Evolutionary conservation across 2,797 vertebrate genomes (phyloP).

Genomic region (Tokudaia tokunoshimensis): DNA sequence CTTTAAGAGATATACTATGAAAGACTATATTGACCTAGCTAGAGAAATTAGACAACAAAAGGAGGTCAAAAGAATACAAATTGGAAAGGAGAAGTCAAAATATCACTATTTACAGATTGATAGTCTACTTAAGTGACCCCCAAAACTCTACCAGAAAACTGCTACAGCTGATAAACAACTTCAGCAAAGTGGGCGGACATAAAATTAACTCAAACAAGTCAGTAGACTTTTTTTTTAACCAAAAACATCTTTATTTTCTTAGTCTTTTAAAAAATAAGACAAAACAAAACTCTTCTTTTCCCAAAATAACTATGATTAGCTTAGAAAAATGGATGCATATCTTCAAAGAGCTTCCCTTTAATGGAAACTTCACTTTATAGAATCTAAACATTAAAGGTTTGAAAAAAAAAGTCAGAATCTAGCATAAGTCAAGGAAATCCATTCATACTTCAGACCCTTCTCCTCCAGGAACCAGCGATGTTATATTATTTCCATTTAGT

Average conservation of each 20-base stretch:
- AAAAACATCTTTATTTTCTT: slow-evolving; percentile 83
- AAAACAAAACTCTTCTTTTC: slow-evolving; percentile 69
- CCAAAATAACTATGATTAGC: slow-evolving; percentile 82
- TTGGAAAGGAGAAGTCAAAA: no score
- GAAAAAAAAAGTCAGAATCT: slow-evolving; percentile 70
- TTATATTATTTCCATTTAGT: slow-evolving; percentile 98
- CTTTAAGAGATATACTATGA: background rate
- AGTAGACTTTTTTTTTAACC: background rate
- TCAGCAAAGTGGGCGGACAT: no score
- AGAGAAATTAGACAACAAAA: no score
- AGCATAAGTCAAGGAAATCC: slow-evolving; percentile 59
- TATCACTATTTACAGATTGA: no score
- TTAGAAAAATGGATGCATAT: slow-evolving; percentile 81
- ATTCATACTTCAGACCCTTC: slow-evolving; percentile 97
- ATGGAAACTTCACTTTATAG: slow-evolving; percentile 84
- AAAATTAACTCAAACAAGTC: no score
- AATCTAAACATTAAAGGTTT: slow-evolving; percentile 68
- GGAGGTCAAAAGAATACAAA: no score
- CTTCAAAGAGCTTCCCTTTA: slow-evolving; percentile 81
- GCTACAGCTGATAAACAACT: no score
- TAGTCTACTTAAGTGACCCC: no score
- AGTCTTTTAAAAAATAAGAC: slow-evolving; percentile 75
- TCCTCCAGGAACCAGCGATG: slow-evolving; percentile 98
- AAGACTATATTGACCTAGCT: background rate
- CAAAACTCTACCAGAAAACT: no score